phyloP scores from a whole-genome alignment of 2,888 invertebrate species.

The Ctena decussata region DNA sequence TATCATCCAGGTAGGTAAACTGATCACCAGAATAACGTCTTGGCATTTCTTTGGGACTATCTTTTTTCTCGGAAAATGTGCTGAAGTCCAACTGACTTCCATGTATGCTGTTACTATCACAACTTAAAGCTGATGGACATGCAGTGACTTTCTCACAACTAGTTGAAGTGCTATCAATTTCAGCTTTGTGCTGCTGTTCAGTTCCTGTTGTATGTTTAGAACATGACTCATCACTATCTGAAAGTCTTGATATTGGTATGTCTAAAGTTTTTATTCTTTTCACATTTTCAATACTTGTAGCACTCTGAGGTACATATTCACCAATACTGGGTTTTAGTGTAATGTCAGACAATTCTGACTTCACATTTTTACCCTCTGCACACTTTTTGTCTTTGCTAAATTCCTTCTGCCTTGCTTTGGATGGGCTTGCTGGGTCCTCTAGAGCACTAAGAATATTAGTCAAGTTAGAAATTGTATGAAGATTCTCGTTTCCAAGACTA shows the following conservation, averaged over 20 bases:
- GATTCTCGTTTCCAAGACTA: constrained; percentile 38
- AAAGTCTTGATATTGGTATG: constrained; percentile 35
- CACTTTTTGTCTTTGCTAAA: background rate
- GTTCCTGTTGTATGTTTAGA: background rate
- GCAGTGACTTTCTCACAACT: background rate
- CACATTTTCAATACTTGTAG: constrained; percentile 47
- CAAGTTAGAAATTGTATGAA: constrained; percentile 54
- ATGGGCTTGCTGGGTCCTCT: constrained; percentile 27
- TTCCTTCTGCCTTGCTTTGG: background rate
- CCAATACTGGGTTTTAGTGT: background rate
- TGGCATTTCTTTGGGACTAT: background rate
- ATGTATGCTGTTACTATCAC: background rate
- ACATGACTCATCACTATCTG: constrained; percentile 53
- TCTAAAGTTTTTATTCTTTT: constrained; percentile 24
- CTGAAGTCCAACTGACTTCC: background rate
- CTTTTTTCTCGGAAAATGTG: background rate
- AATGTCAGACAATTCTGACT: background rate
- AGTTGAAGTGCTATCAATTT: background rate
- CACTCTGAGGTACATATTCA: constrained; percentile 35
- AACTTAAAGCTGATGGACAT: background rate
- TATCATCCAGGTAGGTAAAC: background rate
- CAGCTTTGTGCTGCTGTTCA: background rate
- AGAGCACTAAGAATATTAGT: constrained; percentile 59
- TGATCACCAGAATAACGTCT: background rate
- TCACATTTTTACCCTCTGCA: background rate